Base-by-base conservation (phyloP, 2,113 vertebrate genomes). In the Crocuta crocuta region DNA sequence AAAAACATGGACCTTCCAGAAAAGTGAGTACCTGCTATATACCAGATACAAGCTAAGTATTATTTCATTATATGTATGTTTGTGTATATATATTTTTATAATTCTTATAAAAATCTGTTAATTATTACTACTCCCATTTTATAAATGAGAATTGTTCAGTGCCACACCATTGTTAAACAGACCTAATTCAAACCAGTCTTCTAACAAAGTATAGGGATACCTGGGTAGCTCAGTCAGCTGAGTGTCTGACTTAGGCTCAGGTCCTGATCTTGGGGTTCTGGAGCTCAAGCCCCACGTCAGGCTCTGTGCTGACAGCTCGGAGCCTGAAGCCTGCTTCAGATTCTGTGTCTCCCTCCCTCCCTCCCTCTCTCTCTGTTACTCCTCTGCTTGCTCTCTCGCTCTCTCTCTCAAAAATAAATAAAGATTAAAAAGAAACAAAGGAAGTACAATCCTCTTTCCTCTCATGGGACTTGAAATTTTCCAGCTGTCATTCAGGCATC, bases 161-260 rank as follows among this genome's bases (percentile, higher is more conserved):
- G 48, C 84, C 55, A 92, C 83, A 88, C 11, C 73, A 10, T 73
- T 86, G 61, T 21, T 87, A 97, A 94, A 8, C 35, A 93, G 19
- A 87, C 28, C 53, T 94, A 91, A 96, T 76, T 88, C 63, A 96
- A 91, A 83, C 73, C 76, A 65, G 61, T 87, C 68, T 76, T 91
- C 90, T 95, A 83, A 93, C 55, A 93, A 93, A 97, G 58, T 23
- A 61, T 5, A 23, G 58, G 55, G 58, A 17, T 8, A 23, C 7
- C 58, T 61, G 58, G 58, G 58, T 61, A 21, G 58, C 58, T 24
- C 58, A 61, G 58, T 61, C 8, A 17, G 58, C 7, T 23, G 58
- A 23, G 21, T 2, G 7, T 61, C 21, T 23, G 58, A 61, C 58
- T 61, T 61, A 2, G 21, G 58, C 58, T 9, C 58, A 61, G 58